Base-by-base conservation (phyloP, 2,888 invertebrate genomes). In the Hyppa rectilinea region DNA sequence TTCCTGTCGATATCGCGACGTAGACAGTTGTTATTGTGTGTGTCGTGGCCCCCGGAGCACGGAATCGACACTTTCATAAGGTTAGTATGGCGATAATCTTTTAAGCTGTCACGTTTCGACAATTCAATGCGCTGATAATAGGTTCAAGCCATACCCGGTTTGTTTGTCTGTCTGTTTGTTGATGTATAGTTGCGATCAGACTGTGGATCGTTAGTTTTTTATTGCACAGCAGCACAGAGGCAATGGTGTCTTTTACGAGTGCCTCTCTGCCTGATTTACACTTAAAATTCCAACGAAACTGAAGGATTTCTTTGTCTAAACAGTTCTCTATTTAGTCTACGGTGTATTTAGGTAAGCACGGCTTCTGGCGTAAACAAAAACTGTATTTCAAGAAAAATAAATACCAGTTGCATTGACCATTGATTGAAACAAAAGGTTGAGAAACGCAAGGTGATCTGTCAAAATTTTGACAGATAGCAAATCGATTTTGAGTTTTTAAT, bases 71-170 rank as follows among this genome's bases (percentile, higher is more conserved):
- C 76, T 81, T 82, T 85, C 59, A 71, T 81, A 85, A 90, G 92
- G 92, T 92, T 86, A 90, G 92, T 91, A 85, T 83, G 72, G 82
- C 87, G 85, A 89, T 92, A 89, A 90, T 92, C 90, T 90, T 74
- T 63, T 83, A 87, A 87, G 85, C 88, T 86, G 92, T 93, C 93
- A 93, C 94, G 94, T 93, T 93, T 91, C 87, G 90, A 91, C 92
- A 89, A 93, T 93, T 91, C 90, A 91, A 89, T 89, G 87, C 83
- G 87, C 88, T 91, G 91, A 86, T 92, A 91, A 90, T 92, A 88
- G 89, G 85, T 86, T 85, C 86, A 88, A 88, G 89, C 90, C 89
- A 90, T 91, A 89, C 88, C 87, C 85, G 88, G 89, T 89, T 89
- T 91, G 90, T 92, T 88, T 88, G 91, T 87, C 87, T 90, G 89